Base-by-base conservation (phyloP, 92 coral and sea anemone species). In the Palythoa caribaeorum region DNA sequence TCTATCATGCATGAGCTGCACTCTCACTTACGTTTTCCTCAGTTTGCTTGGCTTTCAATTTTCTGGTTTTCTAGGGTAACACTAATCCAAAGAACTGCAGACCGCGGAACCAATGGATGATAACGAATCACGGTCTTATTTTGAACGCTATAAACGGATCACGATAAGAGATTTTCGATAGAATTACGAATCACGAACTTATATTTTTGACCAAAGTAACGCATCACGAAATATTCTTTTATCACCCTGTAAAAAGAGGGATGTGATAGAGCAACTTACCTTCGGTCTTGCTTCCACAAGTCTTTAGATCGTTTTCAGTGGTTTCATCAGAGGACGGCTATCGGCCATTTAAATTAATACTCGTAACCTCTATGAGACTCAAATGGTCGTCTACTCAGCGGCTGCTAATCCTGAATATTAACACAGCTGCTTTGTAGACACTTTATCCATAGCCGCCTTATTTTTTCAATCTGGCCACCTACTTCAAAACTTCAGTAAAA, bases 241-340 rank as follows among this genome's bases (percentile, higher is more conserved):
- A 57, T 57, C 63, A 57, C 63, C 63, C 63, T 57, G 63, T 57
- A 57, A 57, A 57, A 57, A 57, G 63, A 57, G 63, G 15, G 63
- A 57, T 57, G 63, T 57, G 63, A 57, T 57, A 57, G 63, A 57
- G 28, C 28, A 28, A 57, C 63, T 57, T 57, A 57, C 63, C 15
- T 57, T 57, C 63, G 63, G 63, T 57, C 15, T 57, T 65, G 37
- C 37, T n/a, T 65, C 71, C 71, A 21, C 71, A 65, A 65, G 71
- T 71, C 38, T 36, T 35, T 36, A 71, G 48, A 71, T 35, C 76
- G 36, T 71, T 71, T 71, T 71, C 76, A 71, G 48, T 9, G 10
- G 76, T 71, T 71, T 71, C 76, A 71, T 71, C 36, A 71, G 76
- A 71, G 76, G 20, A 14, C 48, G 76, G 76, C 76, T 71, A 71